Evolutionary conservation across 2,113 vertebrate species (phyloP).

Genomic region (Merops nubicus): DNA sequence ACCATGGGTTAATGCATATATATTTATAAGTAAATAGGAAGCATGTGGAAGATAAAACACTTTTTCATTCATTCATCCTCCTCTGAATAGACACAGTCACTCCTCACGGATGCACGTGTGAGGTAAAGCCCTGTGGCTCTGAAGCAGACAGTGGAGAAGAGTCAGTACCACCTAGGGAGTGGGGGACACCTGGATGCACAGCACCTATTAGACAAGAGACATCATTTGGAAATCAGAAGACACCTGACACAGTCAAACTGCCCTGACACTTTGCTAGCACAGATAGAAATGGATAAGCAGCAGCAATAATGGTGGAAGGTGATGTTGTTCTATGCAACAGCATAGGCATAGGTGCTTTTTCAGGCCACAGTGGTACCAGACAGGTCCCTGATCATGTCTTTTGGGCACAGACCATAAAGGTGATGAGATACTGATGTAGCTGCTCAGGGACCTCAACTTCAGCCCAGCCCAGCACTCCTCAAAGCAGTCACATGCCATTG

Average conservation of each 20-base stretch:
- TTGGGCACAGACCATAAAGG: neutral
- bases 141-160: neutral
- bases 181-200: neutral
- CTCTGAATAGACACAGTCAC: neutral
- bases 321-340: neutral
- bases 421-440: neutral
- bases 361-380: neutral
- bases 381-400: neutral
- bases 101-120: no score
- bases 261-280: neutral
- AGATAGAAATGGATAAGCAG: neutral
- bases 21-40: neutral
- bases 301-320: neutral
- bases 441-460: neutral
- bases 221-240: neutral
- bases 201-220: neutral
- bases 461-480: neutral
- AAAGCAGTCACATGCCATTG: rapidly evolving
- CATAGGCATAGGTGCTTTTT: neutral
- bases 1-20: neutral
- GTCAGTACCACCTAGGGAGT: neutral
- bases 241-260: neutral
- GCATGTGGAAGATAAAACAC: neutral
- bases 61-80: neutral
- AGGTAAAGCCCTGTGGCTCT: neutral